Conservation (phyloP, 2,113 vertebrate genomes). For the Glaucidium brasilianum region DNA sequence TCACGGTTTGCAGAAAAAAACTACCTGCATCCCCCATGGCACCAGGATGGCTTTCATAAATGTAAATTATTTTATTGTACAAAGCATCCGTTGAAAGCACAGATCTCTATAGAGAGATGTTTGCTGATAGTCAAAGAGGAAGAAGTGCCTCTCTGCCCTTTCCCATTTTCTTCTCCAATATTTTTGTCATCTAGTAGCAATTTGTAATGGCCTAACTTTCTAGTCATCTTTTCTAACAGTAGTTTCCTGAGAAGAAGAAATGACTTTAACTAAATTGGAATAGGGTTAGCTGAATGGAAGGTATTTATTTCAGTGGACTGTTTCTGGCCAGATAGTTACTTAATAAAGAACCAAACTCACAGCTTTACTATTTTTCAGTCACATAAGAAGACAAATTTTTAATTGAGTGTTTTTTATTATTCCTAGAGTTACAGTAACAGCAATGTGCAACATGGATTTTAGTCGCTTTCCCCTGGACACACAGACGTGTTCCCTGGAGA, state of each 20-base stretch:
- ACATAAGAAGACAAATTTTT: background rate
- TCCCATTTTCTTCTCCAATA: background rate
- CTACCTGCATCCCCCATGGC: background rate
- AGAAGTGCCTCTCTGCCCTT: background rate
- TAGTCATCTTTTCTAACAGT: background rate
- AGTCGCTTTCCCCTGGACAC: slow-evolving; percentile 97
- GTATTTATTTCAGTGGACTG: background rate
- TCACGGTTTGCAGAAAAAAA: accelerated
- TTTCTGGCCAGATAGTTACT: background rate
- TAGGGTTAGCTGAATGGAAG: background rate
- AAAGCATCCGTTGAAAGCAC: background rate
- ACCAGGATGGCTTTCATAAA: background rate
- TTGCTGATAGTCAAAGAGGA: background rate
- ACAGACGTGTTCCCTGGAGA: slow-evolving; percentile 95
- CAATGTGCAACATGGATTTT: slow-evolving; percentile 99
- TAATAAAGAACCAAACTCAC: background rate
- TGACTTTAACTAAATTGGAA: background rate
- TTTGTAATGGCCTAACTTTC: background rate
- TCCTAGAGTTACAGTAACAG: slow-evolving; percentile 92
- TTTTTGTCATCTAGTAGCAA: background rate
- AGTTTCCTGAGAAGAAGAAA: background rate
- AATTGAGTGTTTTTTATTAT: background rate
- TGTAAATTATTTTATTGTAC: accelerated
- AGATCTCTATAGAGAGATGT: background rate
- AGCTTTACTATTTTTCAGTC: background rate